Evolutionary conservation across 2,888 invertebrate genomes (phyloP).

Genomic region (Temnothorax unifasciatus): DNA sequence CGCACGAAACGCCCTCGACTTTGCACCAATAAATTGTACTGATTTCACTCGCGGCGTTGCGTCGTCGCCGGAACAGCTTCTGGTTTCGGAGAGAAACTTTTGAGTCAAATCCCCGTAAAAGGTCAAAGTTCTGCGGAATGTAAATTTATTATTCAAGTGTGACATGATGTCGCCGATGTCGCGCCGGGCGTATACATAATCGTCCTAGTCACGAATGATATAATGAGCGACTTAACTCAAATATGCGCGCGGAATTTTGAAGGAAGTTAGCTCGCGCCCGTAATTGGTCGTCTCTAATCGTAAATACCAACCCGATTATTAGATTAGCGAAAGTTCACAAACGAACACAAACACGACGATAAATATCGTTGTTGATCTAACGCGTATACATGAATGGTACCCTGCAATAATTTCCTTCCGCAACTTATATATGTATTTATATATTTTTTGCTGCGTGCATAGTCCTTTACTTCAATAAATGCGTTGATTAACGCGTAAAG

Average conservation of each 20-base stretch:
- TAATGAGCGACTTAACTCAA: neutral
- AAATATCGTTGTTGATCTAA: slow-evolving; percentile 5
- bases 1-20: neutral
- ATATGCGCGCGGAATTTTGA: slow-evolving; percentile 14
- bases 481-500: too few relatives aligned
- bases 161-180: neutral
- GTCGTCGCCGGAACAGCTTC: neutral
- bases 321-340: slow-evolving; percentile 39
- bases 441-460: too few relatives aligned
- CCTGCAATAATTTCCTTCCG: slow-evolving; percentile 22
- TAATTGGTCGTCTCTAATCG: neutral
- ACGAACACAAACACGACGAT: neutral
- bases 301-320: neutral
- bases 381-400: neutral
- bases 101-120: neutral
- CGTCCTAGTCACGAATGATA: neutral
- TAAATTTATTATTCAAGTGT: slow-evolving; percentile 12
- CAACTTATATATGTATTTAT: neutral
- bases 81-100: slow-evolving; percentile 33
- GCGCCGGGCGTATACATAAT: neutral
- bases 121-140: neutral
- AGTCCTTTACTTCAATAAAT: too few relatives aligned
- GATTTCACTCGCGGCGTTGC: slow-evolving; percentile 15
- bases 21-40: slow-evolving; percentile 11
- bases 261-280: neutral